phyloP scores from a whole-genome alignment of 2,888 invertebrate species.

The Ophraella communa region DNA sequence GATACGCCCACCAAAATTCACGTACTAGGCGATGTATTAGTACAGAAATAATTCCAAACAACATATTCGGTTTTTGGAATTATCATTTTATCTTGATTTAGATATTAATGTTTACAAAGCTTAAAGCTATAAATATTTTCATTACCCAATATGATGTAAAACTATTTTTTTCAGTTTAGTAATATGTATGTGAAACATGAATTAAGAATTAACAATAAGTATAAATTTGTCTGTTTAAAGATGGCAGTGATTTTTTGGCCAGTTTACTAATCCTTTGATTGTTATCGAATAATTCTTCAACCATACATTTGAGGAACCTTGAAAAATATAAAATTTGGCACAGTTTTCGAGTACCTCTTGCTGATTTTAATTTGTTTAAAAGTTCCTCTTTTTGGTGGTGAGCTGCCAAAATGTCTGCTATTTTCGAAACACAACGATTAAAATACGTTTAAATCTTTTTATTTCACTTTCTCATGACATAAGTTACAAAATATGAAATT shows the following conservation, averaged over 20 bases:
- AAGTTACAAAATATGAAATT: too few species aligned
- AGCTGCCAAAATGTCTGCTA: conserved; percentile 12
- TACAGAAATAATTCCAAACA: too few species aligned
- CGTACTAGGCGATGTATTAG: not conserved
- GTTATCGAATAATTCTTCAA: not conserved
- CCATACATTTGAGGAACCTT: not conserved
- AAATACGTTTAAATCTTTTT: conserved; percentile 6
- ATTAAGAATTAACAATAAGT: not conserved
- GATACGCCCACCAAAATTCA: not conserved
- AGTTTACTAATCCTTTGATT: not conserved
- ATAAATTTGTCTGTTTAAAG: not conserved
- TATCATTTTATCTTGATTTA: not conserved
- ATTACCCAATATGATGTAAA: too few species aligned
- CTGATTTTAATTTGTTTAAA: not conserved
- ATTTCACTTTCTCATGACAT: too few species aligned
- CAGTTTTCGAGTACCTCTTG: conserved; percentile 2
- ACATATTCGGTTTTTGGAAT: not conserved
- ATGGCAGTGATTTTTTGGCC: not conserved
- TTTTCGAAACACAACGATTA: conserved; percentile 4
- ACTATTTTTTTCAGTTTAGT: too few species aligned
- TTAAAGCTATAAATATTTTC: too few species aligned
- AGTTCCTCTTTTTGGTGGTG: not conserved
- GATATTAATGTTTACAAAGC: too few species aligned
- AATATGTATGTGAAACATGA: too few species aligned
- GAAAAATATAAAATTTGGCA: conserved; percentile 9